phyloP scores from a whole-genome alignment of 1,140 invertebrate genomes.

The Aphelenchoides besseyi region DNA sequence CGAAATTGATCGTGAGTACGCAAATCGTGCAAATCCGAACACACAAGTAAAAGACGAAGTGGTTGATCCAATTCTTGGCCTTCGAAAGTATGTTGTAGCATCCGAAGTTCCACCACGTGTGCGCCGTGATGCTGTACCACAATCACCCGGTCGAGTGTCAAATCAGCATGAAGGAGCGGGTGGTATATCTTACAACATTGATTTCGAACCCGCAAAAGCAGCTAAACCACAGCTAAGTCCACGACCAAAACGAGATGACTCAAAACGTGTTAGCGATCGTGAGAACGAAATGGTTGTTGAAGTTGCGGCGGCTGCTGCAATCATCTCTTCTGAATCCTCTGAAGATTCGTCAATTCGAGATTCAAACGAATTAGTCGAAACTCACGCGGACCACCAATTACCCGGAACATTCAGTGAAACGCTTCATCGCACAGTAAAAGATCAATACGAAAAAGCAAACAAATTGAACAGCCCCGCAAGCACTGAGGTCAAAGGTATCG shows the following conservation, averaged over 20 bases:
- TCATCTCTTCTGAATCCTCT: background rate
- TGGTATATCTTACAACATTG: background rate
- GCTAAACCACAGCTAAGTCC: slow-evolving; percentile 8
- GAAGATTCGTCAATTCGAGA: background rate
- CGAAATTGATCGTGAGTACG: background rate
- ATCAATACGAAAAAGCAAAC: background rate
- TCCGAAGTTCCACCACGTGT: background rate
- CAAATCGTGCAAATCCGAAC: background rate
- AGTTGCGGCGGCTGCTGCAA: background rate
- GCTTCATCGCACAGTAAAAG: slow-evolving; percentile 1
- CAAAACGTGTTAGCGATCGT: background rate
- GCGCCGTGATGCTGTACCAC: background rate
- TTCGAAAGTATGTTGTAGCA: background rate
- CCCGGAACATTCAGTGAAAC: slow-evolving; percentile 2
- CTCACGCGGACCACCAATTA: background rate
- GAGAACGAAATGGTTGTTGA: background rate
- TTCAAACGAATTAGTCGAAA: slow-evolving; percentile 4
- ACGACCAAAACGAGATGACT: background rate
- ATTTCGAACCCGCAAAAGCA: background rate
- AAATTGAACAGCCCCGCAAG: background rate
- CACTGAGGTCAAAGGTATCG: background rate
- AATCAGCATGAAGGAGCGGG: background rate
- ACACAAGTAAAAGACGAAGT: background rate
- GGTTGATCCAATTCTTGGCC: background rate
- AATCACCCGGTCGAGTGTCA: background rate